Evolutionary conservation across 2,797 vertebrate genomes (phyloP).

Genomic region (Spheniscus humboldti): DNA sequence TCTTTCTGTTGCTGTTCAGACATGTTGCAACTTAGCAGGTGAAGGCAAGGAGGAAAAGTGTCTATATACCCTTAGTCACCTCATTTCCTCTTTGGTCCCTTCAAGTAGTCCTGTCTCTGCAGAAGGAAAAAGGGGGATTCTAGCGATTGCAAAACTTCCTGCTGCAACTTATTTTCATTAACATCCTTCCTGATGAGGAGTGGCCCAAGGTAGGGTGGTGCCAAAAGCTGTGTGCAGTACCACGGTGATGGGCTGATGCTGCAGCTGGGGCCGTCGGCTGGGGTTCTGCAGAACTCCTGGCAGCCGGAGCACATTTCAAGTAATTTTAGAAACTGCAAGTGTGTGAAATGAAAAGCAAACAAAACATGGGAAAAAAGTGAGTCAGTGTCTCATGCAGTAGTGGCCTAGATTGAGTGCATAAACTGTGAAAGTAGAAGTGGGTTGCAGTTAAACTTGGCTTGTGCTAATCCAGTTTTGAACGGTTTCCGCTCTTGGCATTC

Average conservation of each 20-base stretch:
- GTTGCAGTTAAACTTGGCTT: slow-evolving; percentile 81
- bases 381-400: slow-evolving; percentile 60
- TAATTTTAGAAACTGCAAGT: slow-evolving; percentile 58
- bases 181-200: not conserved
- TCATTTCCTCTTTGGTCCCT: not conserved
- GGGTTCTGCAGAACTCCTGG: slow-evolving; percentile 32
- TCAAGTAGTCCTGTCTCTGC: not conserved
- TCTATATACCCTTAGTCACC: not conserved
- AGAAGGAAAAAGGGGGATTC: not conserved
- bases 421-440: slow-evolving; percentile 75
- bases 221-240: not conserved
- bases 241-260: not conserved
- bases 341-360: slow-evolving; percentile 54
- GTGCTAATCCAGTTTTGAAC: slow-evolving; percentile 83
- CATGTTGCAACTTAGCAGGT: not conserved
- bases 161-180: not conserved
- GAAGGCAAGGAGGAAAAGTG: not conserved
- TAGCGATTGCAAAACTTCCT: not conserved
- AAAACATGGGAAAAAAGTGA: slow-evolving; percentile 57
- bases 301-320: not conserved
- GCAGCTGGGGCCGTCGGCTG: not conserved
- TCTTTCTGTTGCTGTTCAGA: not conserved
- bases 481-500: slow-evolving; percentile 85
- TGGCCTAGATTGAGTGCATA: slow-evolving; percentile 66
- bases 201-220: not conserved